Base-by-base conservation (phyloP, 2,797 vertebrate species). In the Enteromius thamalakanensis region DNA sequence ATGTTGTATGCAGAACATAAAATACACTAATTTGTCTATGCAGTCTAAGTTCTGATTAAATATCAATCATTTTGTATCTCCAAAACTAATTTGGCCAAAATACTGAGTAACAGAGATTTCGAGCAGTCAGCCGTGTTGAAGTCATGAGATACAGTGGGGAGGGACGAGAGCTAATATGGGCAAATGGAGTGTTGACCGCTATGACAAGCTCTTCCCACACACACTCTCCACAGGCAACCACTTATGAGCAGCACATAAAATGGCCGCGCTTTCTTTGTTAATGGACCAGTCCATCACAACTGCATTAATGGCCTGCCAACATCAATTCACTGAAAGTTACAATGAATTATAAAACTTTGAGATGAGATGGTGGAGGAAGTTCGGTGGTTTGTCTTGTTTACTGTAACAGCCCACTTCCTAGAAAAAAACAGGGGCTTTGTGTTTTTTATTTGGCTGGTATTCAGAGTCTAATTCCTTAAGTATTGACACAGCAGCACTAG, bases 221-320 rank as follows among this genome's bases (percentile, higher is more conserved):
- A 85, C 37, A 34, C 53, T 79, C 37, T 64, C 42, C 34, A 55
- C n/a, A 42, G 26, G 45, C 45, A 53, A 53, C n/a, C 47, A 49
- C n/a, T 67, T 75, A 80, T 71, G 37, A 60, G 51, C 64, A 67
- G 79, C 64, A 65, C 45, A 71, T 76, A 77, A 70, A 79, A 79
- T 47, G 51, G 58, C 49, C 0, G 6, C 14, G 6, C 60, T 58
- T 82, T 19, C 26, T 12, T 72, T 74, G 58, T 65, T 79, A 82
- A 80, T 81, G 64, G 70, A 51, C 10, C 29, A 34, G n/a, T 60
- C 69, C 53, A 79, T 71, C 29, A 68, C 74, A 82, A 45, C 23
- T 68, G 47, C 65, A 69, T 77, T 62, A 82, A 76, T 45, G n/a
- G 74, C 26, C 53, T 77, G 40, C 81, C 49, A 49, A 40, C 62